Base-by-base conservation (phyloP, 2,888 invertebrate species). In the Tetrapedia diversipes region DNA sequence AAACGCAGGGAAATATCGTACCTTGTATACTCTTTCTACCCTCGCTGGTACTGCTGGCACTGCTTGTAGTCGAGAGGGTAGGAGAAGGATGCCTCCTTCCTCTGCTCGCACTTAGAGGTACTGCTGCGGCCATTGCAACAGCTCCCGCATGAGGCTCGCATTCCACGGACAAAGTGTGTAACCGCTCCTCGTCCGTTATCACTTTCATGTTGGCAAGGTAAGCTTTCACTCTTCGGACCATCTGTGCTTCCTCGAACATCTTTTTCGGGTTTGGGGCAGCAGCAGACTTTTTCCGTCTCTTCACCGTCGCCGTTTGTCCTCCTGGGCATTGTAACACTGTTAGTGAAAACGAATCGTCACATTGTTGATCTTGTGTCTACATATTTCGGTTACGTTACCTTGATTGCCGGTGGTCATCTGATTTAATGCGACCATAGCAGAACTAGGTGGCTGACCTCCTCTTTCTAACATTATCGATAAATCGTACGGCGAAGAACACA, bases 211-310 rank as follows among this genome's bases (percentile, higher is more conserved):
- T 96, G 83, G 96, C 96, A 74, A 99, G 94, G 92, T 99, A 99
- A 2, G 99, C 97, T 91, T 99, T 98, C 6, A 99, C 99, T 69
- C 98, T 94, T 37, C 99, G 94, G 68, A 98, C 98, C 99, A 99
- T 99, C 93, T 99, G 98, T 37, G 99, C 98, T 93, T 99, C 98
- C 92, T 99, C 99, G 92, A 98, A 99, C 98, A 99, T 98, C 92
- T 98, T 98, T 92, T 98, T 98, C 63, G 98, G 97, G 92, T 99
- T 98, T 1, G 97, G 97, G 4, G 97, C 96, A 34, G 97, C 96
- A 37, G 96, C 95, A 0, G 98, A 96, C 90, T 98, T 97, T 92
- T 98, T 97, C 84, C 98, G 94, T 85, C 97, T 93, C 90, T 98
- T 98, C 0, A 98, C 97, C 1, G 97, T 98, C 0, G 97, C 96